Base-by-base conservation (phyloP, 2,113 vertebrate species). In the Candoia aspera region DNA sequence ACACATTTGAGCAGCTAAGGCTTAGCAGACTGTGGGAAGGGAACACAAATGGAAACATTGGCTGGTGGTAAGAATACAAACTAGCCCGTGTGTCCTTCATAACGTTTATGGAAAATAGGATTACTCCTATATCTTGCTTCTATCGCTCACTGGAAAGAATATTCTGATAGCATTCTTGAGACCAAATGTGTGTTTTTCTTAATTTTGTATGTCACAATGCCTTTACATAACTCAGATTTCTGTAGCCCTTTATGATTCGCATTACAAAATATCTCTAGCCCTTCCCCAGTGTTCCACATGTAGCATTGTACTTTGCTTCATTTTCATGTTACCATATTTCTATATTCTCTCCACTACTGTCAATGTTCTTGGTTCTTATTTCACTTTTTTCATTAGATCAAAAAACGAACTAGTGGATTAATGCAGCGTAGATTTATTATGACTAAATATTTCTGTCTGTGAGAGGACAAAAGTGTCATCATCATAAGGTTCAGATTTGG, bases 391-490 rank as follows among this genome's bases (percentile, higher is more conserved):
- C 88, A 62, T 46, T 84, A 93, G 8, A 60, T 92, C 58, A 42
- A 92, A 96, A 53, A 91, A 91, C 92, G 97, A 97, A 90, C 21
- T 93, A 95, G 94, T 29, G 10, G 91, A 95, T 96, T 96, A 97
- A 96, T 95, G 90, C 85, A 92, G 86, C 89, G 21, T 94, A 88
- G 83, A 64, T 91, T 49, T 94, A 93, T 95, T 92, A 95, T 86
- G 54, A 95, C 94, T 95, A 95, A 96, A 94, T 92, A 94, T 93
- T 94, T 95, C 94, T 97, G 96, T 96, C 93, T 94, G 86, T 94
- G 54, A 92, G 91, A 97, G 89, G 95, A 93, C 92, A 94, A 94
- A 94, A 87, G 92, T 2, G 85, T 90, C 91, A 93, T 96, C 94
- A 95, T 92, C 86, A 86, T 92, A 86, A 91, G 95, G 93, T 94